Base-by-base conservation (phyloP, 37 sponge, comb jelly and placozoan species). In the Mnemiopsis leidyi region DNA sequence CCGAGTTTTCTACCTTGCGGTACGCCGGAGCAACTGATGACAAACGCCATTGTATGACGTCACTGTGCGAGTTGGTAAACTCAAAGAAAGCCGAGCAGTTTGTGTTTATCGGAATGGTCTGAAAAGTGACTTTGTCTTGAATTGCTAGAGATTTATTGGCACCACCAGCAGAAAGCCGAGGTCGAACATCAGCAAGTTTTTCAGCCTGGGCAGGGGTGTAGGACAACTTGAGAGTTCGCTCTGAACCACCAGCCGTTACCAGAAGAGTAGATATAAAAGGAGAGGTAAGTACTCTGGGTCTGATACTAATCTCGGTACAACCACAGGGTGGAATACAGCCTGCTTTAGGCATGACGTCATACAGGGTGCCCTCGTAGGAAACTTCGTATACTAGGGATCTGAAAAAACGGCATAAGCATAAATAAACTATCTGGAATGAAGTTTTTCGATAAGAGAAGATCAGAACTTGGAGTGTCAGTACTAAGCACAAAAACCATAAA, bases 11-110 rank as follows among this genome's bases (percentile, higher is more conserved):
- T 29, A 40, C 61, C 61, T 85, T 85, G 61, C 90, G 40, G 90
- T 85, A 85, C 0, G 90, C 61, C 28, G 90, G 48, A 23, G 90
- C 90, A 5, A 85, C 24, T n/a, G 90, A 85, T 13, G 24, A 38
- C 48, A 85, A 61, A 23, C 36, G 25, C 90, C 90, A 85, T 3
- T 40, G 90, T n/a, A 85, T 0, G 16, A 85, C 61, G 3, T 32
- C 90, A 16, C 61, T 36, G 24, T 38, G 61, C 23, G 90, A 39
- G 48, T 85, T 85, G 90, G 39, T 38, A 85, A 85, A 85, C 90
- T 85, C 90, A 3, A 85, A 85, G 29, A 85, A 40, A 61, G 32
- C 35, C 2, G 90, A 85, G 35, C 29, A 32, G 24, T 29, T 85
- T 25, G 90, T 85, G 24, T 40, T 40, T 7, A 40, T 21, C 0